phyloP scores from a whole-genome alignment of 2,888 invertebrate species.

The Athripsodes cinereus region DNA sequence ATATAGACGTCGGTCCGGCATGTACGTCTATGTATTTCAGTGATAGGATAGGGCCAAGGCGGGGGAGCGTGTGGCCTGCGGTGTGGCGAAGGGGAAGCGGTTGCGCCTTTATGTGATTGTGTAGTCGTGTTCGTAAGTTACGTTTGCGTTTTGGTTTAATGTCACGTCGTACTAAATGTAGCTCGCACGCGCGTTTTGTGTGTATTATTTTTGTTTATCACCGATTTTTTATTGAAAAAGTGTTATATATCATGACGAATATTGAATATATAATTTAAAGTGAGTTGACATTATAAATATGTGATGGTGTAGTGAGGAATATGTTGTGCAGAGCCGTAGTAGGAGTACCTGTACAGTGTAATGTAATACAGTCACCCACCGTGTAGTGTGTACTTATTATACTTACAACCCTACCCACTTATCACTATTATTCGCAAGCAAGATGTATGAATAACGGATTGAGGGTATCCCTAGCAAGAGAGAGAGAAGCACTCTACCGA shows the following conservation, averaged over 20 bases:
- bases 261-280: conserved; percentile 11
- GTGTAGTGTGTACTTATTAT: background rate
- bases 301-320: conserved; percentile 20
- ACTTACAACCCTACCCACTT: conserved; percentile 11
- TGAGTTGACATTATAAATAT: conserved; percentile 19
- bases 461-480: conserved; percentile 24
- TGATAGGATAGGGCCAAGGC: background rate
- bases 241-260: conserved; percentile 16
- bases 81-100: conserved; percentile 23
- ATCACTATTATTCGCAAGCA: conserved; percentile 22
- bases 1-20: too few relatives aligned
- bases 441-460: conserved; percentile 27
- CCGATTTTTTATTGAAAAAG: conserved; percentile 16
- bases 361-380: too few relatives aligned
- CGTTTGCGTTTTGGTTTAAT: conserved; percentile 11
- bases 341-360: background rate
- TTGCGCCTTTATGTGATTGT: conserved; percentile 22
- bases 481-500: conserved; percentile 23
- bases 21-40: too few relatives aligned
- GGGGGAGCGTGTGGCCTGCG: conserved; percentile 25
- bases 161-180: conserved; percentile 23
- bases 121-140: conserved; percentile 16
- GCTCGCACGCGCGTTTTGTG: conserved; percentile 22
- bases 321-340: conserved; percentile 12
- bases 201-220: conserved; percentile 24